Evolutionary conservation across 2,113 vertebrate genomes (phyloP).

Genomic region (Cryptotis parvus): DNA sequence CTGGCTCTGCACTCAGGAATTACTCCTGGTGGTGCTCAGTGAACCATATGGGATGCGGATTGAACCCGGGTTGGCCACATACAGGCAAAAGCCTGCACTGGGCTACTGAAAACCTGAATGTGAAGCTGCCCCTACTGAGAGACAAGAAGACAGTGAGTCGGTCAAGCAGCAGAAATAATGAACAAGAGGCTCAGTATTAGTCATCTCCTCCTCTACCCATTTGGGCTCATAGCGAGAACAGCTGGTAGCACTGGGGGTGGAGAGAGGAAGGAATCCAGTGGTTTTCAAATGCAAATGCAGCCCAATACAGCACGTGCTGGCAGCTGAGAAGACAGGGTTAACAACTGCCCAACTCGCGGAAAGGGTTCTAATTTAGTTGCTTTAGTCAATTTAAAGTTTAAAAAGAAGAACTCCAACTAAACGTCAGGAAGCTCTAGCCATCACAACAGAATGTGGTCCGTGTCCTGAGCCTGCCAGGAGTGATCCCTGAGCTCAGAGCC

Average conservation of each 20-base stretch:
- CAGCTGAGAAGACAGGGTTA: neutral
- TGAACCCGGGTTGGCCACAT: too few species aligned
- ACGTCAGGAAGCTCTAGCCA: neutral
- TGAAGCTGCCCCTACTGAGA: neutral
- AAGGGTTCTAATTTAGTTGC: too few species aligned
- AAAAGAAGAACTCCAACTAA: conserved; percentile 34
- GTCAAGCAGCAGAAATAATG: neutral
- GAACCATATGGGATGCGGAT: too few species aligned
- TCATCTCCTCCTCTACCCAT: conserved; percentile 37
- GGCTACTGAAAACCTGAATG: neutral
- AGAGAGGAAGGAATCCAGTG: conserved; percentile 71
- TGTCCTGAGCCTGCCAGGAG: too few species aligned
- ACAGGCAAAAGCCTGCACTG: too few species aligned
- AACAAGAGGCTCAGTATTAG: conserved; percentile 46
- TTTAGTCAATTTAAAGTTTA: conserved; percentile 23
- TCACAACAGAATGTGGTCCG: conserved; percentile 4
- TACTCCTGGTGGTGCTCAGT: too few species aligned
- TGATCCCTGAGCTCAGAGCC: too few species aligned
- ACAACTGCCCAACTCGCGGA: neutral
- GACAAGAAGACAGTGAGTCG: conserved; percentile 5
- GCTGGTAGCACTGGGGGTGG: neutral
- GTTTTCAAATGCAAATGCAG: conserved; percentile 70
- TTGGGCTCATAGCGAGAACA: conserved; percentile 26
- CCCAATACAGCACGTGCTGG: neutral
- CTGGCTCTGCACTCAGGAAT: too few species aligned